Evolutionary conservation across 2,888 invertebrate species (phyloP), one percentile per base, ranked within the genome.

Genomic region (Aleiodes testaceus): DNA sequence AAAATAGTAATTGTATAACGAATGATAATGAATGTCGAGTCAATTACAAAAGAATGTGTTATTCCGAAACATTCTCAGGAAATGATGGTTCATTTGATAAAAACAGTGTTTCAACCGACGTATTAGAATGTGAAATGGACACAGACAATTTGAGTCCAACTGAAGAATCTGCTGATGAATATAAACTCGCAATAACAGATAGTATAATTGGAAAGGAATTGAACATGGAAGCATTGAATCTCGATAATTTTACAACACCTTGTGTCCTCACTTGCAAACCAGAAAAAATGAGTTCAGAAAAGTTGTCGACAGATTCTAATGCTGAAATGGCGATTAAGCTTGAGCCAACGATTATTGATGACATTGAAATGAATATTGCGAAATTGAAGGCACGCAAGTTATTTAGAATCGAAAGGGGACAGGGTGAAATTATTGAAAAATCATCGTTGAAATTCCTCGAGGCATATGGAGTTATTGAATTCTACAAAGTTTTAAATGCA

Each of bases 401-500:
- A 49, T n/a, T 66, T 11, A 64, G 65, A 42, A 76, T 66, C 74
- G 78, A 82, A 66, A 64, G 30, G 20, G 75, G 74, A 50, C 73
- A 79, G 65, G 75, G 64, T 68, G 77, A 77, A n/a, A n/a, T n/a
- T 47, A 53, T 68, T 26, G 72, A 75, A 50, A 69, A 72, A 14
- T 71, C 70, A 26, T 26, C 74, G 22, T 63, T 78, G 4, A 80
- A 81, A 53, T 82, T 79, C 55, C 44, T 81, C 53, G 77, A 78
- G 65, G 81, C 83, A 0, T 65, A 74, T 42, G 85, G 85, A 47
- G 75, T 78, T 30, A 78, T 85, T 18, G 76, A 81, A 22, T 81
- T 83, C 20, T 76, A 80, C 4, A 69, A 69, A 44, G 64, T 67
- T 55, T 55, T 45, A 3, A 67, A 53, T 30, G 59, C 64, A 78